A percentile compares a stretch with the other conserved stretches of the same genome.
Evolutionary conservation across 2,797 vertebrate species (phyloP).

Genomic region (Phoxinus dragarum): DNA sequence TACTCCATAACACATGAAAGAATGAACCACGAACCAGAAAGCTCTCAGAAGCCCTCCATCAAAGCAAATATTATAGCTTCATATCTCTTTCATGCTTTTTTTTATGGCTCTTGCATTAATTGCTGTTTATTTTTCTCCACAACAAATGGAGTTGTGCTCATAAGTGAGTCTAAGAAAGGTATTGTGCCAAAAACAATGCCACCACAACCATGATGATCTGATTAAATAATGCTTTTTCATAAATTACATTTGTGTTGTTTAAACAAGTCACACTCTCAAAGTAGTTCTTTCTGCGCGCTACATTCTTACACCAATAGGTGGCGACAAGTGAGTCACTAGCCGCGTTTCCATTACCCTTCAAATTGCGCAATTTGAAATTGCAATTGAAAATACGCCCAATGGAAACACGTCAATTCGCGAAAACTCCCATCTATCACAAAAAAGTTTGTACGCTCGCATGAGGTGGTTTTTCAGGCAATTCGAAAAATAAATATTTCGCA

Average conservation of each 20-base stretch:
- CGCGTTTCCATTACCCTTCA: too few relatives aligned
- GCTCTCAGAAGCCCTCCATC: conserved; percentile 68
- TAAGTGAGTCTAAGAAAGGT: not conserved
- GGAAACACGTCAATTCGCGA: too few relatives aligned
- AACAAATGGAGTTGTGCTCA: conserved; percentile 56
- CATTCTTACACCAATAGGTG: not conserved
- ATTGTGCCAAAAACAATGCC: not conserved
- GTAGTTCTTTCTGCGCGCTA: not conserved
- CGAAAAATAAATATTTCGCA: too few relatives aligned
- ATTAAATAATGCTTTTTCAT: conserved; percentile 4
- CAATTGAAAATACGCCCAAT: too few relatives aligned
- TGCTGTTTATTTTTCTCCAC: conserved; percentile 64
- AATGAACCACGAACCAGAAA: conserved; percentile 44
- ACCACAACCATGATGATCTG: not conserved
- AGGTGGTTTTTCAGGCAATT: too few relatives aligned
- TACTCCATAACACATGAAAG: conserved; percentile 73
- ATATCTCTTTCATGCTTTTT: conserved; percentile 60
- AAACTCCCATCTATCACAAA: too few relatives aligned
- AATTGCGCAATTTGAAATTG: too few relatives aligned
- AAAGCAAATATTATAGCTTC: conserved; percentile 67
- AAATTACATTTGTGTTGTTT: not conserved
- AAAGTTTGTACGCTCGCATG: too few relatives aligned
- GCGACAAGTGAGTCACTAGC: too few relatives aligned
- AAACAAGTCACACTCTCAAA: not conserved
- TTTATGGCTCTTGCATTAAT: conserved; percentile 67